Evolutionary conservation across 2,113 vertebrate genomes (phyloP), one percentile per base, ranked within the genome.

Genomic region (Rallus limicola): DNA sequence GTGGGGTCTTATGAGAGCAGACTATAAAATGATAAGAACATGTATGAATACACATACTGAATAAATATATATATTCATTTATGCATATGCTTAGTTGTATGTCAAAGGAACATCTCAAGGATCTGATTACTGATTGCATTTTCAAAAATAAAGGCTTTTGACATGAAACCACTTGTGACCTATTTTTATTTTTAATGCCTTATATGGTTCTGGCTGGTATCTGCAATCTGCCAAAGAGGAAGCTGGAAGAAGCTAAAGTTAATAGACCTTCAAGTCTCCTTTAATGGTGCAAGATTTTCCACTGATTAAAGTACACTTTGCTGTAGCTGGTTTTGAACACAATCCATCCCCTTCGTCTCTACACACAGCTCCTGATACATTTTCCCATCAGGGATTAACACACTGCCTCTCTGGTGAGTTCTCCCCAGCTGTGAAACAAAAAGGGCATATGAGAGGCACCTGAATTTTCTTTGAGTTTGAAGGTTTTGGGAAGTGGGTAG

Each of bases 181-280:
- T 80, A 25, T 82, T 92, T 92, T 86, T 60, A 82, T 93, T 90
- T 95, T 94, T 15, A 91, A 92, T 58, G 16, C 80, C 88, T 72
- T 97, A 88, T 93, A 96, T 86, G 88, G 91, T 88, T 95, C 84
- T 79, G 31, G 34, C 15, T 88, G 80, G 33, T 90, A 68, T 71
- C 96, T 96, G 82, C 52, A 87, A 93, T 91, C 36, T 83, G 88
- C 58, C 85, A 95, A 90, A 94, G 68, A 77, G 90, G 89, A 95
- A 97, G 84, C 29, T 93, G 83, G 75, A 96, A 70, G 93, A 97
- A 96, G 72, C 63, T 86, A 33, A 96, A 96, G 78, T 82, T 92
- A 96, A 94, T 5, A 96, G 79, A 88, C 29, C 34, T 72, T 95
- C 60, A 85, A 79, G 83, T 92, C 48, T n/a, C 78, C 56, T 92